Conservation (phyloP, 2,113 vertebrate genomes). For the Diphyllodes magnificus region DNA sequence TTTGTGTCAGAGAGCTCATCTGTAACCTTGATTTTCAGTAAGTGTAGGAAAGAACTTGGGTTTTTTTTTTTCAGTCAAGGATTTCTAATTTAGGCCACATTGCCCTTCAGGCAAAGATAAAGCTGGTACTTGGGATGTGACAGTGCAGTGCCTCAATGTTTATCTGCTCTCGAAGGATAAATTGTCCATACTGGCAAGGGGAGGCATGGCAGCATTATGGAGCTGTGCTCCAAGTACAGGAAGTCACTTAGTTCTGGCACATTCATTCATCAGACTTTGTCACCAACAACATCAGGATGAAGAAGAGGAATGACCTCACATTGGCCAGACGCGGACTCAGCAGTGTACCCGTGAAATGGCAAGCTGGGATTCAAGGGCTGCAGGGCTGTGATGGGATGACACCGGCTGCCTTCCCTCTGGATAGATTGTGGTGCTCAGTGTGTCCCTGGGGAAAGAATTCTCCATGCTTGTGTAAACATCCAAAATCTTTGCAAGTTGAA, state of each 20-base stretch:
- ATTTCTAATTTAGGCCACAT: not conserved
- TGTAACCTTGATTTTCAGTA: not conserved
- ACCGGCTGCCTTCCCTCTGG: fast-evolving
- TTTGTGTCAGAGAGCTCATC: not conserved
- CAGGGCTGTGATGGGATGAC: not conserved
- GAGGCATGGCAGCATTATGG: not conserved
- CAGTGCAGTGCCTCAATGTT: fast-evolving
- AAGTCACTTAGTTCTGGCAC: not conserved
- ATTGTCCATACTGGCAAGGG: not conserved
- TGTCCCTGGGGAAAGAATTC: not conserved
- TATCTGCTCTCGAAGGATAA: not conserved
- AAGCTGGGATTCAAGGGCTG: not conserved
- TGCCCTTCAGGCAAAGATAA: not conserved
- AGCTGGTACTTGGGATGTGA: not conserved
- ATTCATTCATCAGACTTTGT: fast-evolving
- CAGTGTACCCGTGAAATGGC: not conserved
- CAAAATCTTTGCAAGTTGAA: not conserved
- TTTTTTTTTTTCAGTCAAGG: not conserved
- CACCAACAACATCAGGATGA: fast-evolving
- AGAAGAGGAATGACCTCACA: fast-evolving
- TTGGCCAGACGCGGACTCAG: fast-evolving
- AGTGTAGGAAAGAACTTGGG: not conserved
- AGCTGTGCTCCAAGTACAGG: not conserved
- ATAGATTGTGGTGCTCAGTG: not conserved
- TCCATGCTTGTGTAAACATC: not conserved